Evolutionary conservation across 2,888 invertebrate genomes (phyloP), one percentile per base, ranked within the genome.

Genomic region (Rhagium mordax): DNA sequence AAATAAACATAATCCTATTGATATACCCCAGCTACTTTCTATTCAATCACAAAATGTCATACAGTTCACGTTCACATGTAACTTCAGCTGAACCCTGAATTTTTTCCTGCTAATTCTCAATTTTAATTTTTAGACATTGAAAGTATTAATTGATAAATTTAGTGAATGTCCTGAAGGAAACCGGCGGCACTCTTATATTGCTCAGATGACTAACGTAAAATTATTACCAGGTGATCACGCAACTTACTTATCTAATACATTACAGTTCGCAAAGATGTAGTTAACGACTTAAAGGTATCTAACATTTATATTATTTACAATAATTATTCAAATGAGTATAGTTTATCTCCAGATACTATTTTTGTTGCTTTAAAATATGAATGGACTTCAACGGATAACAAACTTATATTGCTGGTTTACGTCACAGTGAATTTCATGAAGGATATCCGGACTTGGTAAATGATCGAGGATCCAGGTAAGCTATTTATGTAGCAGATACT

Each of bases 221-320:
- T 55, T 65, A 20, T 2, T 33, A 13, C 16, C 53, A 33, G 24
- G 29, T 18, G 29, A 65, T 49, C 33, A 53, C 18, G 53, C 65
- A 6, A 65, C 65, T 2, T 65, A 53, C n/a, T 13, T 65, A 6
- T 65, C 65, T n/a, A 1, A 48, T 55, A 18, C 6, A 18, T 33
- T n/a, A 33, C 13, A 3, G 16, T 53, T 6, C 0, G 1, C 2
- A 33, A 65, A 15, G 53, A 53, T 53, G 20, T 65, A 3, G n/a
- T 5, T n/a, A 29, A 24, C 15, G 65, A 53, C 21, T 7, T 65
- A 7, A 65, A 53, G 65, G 65, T 65, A 53, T n/a, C n/a, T n/a
- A n/a, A n/a, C n/a, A n/a, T n/a, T n/a, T n/a, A n/a, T n/a, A n/a
- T n/a, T n/a, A n/a, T n/a, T n/a, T n/a, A n/a, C n/a, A n/a, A n/a